Conservation (phyloP, 2,888 invertebrate species). For the Plagodis pulveraria region DNA sequence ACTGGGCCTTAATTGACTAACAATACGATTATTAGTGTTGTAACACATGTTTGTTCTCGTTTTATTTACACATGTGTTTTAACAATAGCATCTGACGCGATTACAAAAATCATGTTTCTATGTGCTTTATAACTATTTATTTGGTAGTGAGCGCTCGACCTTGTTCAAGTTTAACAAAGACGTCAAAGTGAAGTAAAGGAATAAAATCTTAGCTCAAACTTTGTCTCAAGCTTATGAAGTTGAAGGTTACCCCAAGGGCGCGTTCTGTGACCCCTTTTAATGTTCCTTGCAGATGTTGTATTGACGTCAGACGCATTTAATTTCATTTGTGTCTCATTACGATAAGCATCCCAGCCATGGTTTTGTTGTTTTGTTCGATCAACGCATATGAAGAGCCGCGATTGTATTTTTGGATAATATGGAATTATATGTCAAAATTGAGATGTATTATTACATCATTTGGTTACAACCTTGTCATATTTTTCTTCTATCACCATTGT, state of each 20-base stretch:
- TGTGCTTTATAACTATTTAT: not conserved
- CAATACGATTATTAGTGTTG: no score
- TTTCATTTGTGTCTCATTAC: conserved; percentile 17
- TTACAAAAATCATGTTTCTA: not conserved
- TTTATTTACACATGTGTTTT: not conserved
- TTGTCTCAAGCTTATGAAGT: conserved; percentile 9
- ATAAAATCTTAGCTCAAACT: conserved; percentile 7
- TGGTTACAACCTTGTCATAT: no score
- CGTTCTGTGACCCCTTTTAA: conserved; percentile 33
- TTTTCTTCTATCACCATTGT: no score
- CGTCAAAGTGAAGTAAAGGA: conserved; percentile 2
- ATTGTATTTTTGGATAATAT: no score
- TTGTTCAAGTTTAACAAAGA: conserved; percentile 16
- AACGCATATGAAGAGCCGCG: no score
- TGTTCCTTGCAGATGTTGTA: conserved; percentile 23
- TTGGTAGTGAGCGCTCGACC: conserved; percentile 1
- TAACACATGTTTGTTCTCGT: no score
- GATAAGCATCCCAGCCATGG: no score
- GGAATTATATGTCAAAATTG: no score
- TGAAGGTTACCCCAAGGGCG: conserved; percentile 40
- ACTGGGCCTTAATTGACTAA: no score
- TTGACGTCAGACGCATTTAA: conserved; percentile 21
- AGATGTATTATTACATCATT: no score
- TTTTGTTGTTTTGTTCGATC: no score
- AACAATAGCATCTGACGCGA: not conserved